Conservation (phyloP, 2,113 vertebrate species). For the Esox niger region DNA sequence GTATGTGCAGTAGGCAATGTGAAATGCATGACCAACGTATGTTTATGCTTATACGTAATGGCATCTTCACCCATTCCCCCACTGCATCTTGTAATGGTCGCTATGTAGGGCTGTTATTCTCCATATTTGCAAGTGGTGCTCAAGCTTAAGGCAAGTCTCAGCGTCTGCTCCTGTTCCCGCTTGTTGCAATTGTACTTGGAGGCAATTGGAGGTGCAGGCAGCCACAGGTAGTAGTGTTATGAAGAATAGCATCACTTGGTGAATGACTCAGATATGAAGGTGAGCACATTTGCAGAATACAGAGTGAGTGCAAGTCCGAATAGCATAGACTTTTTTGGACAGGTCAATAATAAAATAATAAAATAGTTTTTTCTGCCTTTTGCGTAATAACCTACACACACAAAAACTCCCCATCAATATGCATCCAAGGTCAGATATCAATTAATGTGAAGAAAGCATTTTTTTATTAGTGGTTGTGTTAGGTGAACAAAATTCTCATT, state of each 20-base stretch:
- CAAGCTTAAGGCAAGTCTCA: not conserved
- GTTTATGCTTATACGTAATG: constrained; percentile 14
- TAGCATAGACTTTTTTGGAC: too few relatives aligned
- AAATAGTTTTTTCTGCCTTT: not conserved
- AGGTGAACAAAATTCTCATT: not conserved
- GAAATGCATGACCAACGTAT: constrained; percentile 4
- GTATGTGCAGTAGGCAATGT: constrained; percentile 18
- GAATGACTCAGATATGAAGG: not conserved
- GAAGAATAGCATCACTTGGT: not conserved
- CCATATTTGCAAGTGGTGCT: constrained; percentile 3
- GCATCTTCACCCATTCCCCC: not conserved
- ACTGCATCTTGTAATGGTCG: constrained; percentile 2
- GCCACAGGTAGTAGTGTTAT: constrained; percentile 65
- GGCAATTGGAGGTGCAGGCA: constrained; percentile 38
- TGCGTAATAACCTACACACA: too few relatives aligned
- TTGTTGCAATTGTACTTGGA: constrained; percentile 9
- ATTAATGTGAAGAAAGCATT: not conserved
- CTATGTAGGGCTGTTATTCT: constrained; percentile 39
- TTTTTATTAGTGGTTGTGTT: not conserved
- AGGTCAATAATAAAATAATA: too few relatives aligned
- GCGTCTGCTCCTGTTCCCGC: constrained; percentile 28
- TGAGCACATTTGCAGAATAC: not conserved
- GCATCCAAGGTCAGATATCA: not conserved
- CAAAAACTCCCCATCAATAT: not conserved
- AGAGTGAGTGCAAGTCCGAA: too few relatives aligned